Evolutionary conservation across 2,797 vertebrate species (phyloP), one percentile per base, ranked within the genome.

Genomic region (Nannoperca australis): DNA sequence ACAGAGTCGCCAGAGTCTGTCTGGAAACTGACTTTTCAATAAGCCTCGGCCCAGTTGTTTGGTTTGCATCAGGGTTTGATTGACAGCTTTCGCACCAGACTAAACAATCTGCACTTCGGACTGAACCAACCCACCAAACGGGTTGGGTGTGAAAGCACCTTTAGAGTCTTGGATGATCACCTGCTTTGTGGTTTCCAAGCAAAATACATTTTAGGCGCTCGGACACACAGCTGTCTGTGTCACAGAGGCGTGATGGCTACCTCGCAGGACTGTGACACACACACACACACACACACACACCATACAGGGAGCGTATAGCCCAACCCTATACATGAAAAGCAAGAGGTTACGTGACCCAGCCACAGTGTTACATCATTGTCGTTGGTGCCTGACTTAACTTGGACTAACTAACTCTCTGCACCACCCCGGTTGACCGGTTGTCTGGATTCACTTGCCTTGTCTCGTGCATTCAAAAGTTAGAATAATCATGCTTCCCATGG

Each of bases 401-500:
- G 24, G 24, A 27, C 24, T 27, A 27, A 27, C 24, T 65, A 7
- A 59, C 56, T 56, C 45, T 74, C 56, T 44, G 20, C 55, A 17
- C n/a, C 47, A 12, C 50, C 70, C 40, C 67, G 49, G 73, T 69
- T 64, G 73, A 75, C 76, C 18, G 55, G 65, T 63, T 15, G 42
- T 34, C 14, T 49, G 27, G 40, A 18, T 69, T 65, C 62, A 51
- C 79, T 67, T 74, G 73, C 68, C 59, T 72, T 70, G 59, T 82
- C 73, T 58, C 76, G 54, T 72, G 73, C n/a, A 12, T 67, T 60
- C 18, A 75, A 38, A 78, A 64, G 34, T 70, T 68, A 22, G 86
- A 83, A 83, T 78, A 62, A 81, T 80, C 47, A 45, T 0, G 71
- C 67, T 81, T 87, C 79, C 74, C 84, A 81, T 66, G 74, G 30